Conservation (phyloP, 1,140 invertebrate species). For the Lepidostoma basale region DNA sequence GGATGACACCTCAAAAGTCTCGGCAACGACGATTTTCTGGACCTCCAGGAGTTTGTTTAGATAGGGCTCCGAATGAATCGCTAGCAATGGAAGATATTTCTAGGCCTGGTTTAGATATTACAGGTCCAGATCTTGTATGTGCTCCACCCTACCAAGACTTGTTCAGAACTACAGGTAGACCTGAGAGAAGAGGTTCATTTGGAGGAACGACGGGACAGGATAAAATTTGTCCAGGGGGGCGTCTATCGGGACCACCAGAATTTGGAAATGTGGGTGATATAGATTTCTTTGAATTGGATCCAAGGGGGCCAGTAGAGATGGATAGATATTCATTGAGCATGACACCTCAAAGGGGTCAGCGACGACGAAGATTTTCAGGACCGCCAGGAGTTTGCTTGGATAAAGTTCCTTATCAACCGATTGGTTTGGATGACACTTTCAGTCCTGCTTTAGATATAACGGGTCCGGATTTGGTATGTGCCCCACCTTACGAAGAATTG, state of each 20-base stretch:
- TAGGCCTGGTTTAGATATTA: background rate
- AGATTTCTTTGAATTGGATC: constrained; percentile 3
- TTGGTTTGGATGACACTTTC: background rate
- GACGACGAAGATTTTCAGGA: background rate
- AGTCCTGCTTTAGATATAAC: background rate
- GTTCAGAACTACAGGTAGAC: too few relatives aligned
- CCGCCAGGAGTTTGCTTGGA: background rate
- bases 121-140: background rate
- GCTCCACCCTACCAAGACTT: background rate
- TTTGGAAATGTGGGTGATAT: background rate
- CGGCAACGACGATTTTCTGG: background rate
- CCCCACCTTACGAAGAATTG: background rate
- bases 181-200: constrained; percentile 7
- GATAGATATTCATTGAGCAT: background rate
- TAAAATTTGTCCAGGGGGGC: background rate
- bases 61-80: background rate
- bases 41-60: background rate
- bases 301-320: background rate
- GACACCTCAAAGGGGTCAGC: constrained; percentile 7
- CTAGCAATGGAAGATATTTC: background rate
- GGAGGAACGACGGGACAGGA: background rate
- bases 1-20: background rate
- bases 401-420: background rate
- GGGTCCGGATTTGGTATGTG: background rate
- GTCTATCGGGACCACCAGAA: constrained; percentile 2